Base-by-base conservation (phyloP, 2,797 vertebrate species). In the Myiotriccus ornatus region DNA sequence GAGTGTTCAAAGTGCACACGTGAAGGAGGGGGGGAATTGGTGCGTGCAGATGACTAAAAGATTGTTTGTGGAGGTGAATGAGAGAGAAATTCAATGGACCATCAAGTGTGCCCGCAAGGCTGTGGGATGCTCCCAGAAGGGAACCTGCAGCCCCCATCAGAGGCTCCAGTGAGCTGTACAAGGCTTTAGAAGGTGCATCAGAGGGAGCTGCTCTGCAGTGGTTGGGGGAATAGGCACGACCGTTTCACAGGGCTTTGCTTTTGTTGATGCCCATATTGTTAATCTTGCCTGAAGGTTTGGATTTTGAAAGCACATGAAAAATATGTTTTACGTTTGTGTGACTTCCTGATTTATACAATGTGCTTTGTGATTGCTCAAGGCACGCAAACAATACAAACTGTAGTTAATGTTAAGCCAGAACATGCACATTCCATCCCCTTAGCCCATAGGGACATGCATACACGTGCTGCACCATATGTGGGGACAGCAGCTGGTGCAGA, bases 271-370 rank as follows among this genome's bases (percentile, higher is more conserved):
- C 46, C 79, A 0, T 43, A 55, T 90, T 84, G 59, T 76, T 93
- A n/a, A 53, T 93, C 67, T 87, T 84, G 89, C 91, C 94, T 39
- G 77, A 84, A 95, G 96, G 74, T 87, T 34, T 82, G 88, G 74
- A 39, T 90, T 94, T 74, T 76, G 90, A 77, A 90, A 82, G 56
- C 63, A 84, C n/a, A 15, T 76, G 82, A 86, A 77, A 91, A 95
- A 92, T 89, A 76, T 44, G 80, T 64, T 95, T 95, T 79, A 60
- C 1, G 7, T 92, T 87, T 86, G 62, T 91, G 75, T 87, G 60
- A 91, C 60, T 93, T 94, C 56, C 83, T 93, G 80, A 77, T 96
- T 90, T 93, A 57, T 93, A 70, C 74, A 39, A 0, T 25, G 43
- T 76, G 44, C 63, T 95, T 79, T 46, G 10, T 76, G 37, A 4